Conservation (phyloP, 1,140 invertebrate species). For the Pectinophora gossypiella region DNA sequence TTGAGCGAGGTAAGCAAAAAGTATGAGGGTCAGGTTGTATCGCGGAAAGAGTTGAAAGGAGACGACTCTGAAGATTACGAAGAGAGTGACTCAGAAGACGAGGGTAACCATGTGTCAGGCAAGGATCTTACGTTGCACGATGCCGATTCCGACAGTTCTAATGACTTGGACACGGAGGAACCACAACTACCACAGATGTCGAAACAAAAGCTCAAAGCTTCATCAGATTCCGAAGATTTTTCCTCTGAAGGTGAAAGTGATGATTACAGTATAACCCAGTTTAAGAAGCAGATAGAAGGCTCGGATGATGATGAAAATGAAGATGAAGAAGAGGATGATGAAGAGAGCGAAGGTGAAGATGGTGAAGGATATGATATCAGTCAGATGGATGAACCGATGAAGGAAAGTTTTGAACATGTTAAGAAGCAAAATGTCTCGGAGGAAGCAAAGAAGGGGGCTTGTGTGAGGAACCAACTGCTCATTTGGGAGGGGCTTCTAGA, state of each 20-base stretch:
- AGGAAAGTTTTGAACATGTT: conserved; percentile 75
- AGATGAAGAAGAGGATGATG: conserved; percentile 34
- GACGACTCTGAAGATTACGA: conserved; percentile 25
- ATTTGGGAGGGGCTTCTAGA: conserved; percentile 91
- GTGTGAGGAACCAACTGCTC: conserved; percentile 84
- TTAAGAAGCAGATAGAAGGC: conserved; percentile 32
- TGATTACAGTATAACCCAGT: conserved; percentile 17
- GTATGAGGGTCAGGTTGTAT: conserved; percentile 83
- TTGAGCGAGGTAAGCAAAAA: conserved; percentile 82
- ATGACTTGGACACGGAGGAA: neutral
- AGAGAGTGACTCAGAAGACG: conserved; percentile 21
- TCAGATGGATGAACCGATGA: conserved; percentile 60
- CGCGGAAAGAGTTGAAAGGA: conserved; percentile 55
- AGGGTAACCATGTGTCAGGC: neutral
- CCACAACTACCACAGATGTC: neutral
- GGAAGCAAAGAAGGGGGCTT: conserved; percentile 85
- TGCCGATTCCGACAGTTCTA: neutral
- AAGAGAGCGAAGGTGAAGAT: conserved; percentile 46
- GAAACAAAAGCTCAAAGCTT: neutral
- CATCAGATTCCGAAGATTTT: neutral
- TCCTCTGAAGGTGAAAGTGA: conserved; percentile 15
- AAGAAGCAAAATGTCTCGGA: conserved; percentile 75
- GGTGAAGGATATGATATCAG: conserved; percentile 66
- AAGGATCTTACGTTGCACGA: neutral
- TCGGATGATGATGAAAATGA: conserved; percentile 26